A percentile compares a stretch with the other conserved stretches of the same genome.
These are phyloP conservation scores for Nannobrachium achirus DNA, from an alignment of 2,113 vertebrate genomes.

Conservation along the genomic window DNA sequence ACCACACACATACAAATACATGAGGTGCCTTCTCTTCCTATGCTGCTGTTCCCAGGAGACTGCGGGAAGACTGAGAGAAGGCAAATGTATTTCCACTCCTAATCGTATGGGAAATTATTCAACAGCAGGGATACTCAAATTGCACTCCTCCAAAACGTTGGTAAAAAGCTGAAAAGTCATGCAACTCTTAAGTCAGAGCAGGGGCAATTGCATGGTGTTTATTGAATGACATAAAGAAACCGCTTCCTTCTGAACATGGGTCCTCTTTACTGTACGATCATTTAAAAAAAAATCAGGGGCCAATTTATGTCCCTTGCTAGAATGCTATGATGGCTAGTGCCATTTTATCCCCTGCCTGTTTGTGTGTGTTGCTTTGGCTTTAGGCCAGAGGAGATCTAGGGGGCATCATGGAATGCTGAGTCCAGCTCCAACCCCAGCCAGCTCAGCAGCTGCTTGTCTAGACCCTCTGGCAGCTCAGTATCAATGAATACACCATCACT, in stretches of 20 bases:
- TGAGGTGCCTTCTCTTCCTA: background rate
- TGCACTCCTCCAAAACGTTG: background rate
- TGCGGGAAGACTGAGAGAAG: constrained; percentile 16
- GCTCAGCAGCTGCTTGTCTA: constrained; percentile 58
- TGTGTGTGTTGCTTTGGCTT: constrained; percentile 34
- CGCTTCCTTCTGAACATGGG: no score
- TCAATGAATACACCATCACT: constrained; percentile 27
- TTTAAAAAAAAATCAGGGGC: background rate
- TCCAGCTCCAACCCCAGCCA: constrained; percentile 47
- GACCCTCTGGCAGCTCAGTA: constrained; percentile 48
- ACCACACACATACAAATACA: background rate
- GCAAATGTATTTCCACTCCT: constrained; percentile 12
- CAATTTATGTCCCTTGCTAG: constrained; percentile 11
- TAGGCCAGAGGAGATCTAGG: constrained; percentile 58
- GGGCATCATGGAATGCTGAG: constrained; percentile 48
- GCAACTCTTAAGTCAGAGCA: background rate
- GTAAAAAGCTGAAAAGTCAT: background rate
- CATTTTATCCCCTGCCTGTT: constrained; percentile 18
- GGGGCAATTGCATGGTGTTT: background rate
- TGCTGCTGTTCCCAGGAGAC: constrained; percentile 32
- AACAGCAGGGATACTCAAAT: background rate
- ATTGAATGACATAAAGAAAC: no score
- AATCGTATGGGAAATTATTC: constrained; percentile 35
- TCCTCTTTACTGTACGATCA: background rate
- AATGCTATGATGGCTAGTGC: background rate